Evolutionary conservation across 2,888 invertebrate genomes (phyloP).

Genomic region (Cecidostiba fungosa): DNA sequence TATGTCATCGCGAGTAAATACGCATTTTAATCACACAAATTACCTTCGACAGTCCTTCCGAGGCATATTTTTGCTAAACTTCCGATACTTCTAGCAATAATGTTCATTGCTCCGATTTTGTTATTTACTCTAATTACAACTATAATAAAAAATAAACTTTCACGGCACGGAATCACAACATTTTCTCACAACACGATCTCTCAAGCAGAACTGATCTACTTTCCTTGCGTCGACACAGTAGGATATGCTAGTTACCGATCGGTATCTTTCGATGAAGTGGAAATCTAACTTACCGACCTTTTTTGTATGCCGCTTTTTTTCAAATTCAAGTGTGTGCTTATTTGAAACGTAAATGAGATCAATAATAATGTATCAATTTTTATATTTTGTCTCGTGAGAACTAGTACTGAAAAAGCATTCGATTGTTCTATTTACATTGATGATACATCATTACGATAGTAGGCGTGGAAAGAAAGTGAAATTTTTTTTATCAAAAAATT

Average conservation of each 20-base stretch:
- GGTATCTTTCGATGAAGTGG: neutral
- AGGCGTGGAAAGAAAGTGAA: neutral
- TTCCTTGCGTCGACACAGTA: neutral
- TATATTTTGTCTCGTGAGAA: neutral
- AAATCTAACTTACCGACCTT: neutral
- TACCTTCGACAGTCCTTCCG: conserved; percentile 70
- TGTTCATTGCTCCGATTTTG: conserved; percentile 68
- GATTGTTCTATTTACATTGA: neutral
- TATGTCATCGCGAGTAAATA: conserved; percentile 27
- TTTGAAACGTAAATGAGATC: neutral
- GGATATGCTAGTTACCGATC: neutral
- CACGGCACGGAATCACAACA: neutral
- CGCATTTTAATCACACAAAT: neutral
- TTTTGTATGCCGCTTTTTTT: neutral
- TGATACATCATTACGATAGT: neutral
- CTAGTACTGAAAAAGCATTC: neutral
- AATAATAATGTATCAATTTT: neutral
- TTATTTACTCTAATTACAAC: conserved; percentile 37
- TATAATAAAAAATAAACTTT: conserved; percentile 5
- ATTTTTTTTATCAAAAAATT: neutral
- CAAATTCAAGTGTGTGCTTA: neutral
- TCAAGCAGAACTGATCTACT: neutral
- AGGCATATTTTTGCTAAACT: conserved; percentile 67
- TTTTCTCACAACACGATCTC: neutral
- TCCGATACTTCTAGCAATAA: conserved; percentile 67